Evolutionary conservation across 2,888 invertebrate species (phyloP), one percentile per base, ranked within the genome.

Genomic region (Globia sparganii): DNA sequence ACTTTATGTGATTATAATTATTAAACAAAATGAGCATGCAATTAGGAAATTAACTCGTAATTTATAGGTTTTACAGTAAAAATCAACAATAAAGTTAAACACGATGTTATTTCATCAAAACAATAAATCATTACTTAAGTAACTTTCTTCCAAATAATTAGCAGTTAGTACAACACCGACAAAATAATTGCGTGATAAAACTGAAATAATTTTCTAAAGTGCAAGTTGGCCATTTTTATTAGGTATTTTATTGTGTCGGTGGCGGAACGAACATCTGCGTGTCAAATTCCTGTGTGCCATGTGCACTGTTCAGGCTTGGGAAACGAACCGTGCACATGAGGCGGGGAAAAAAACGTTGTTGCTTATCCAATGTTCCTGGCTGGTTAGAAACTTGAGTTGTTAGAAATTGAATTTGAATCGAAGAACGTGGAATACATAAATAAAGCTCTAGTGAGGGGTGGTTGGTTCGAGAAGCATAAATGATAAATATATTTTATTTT

Each of bases 241-340:
- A 94, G 93, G 94, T 93, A 94, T 95, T 95, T 95, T 94, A 95
- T 94, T 92, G 91, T 93, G 92, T 93, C 92, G 86, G 89, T 91
- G 92, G 91, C 93, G 93, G 94, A 94, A 94, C 93, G 94, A 93
- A 95, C 96, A 96, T 96, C 96, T 96, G 96, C 96, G 96, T 95
- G 95, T 96, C 95, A 94, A 96, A 96, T 96, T 96, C 96, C 96
- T 94, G 87, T 88, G 90, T 91, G 95, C 95, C 96, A 96, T 96
- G 96, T 96, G 96, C 95, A 93, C 92, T 96, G 96, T 96, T 96
- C 95, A 93, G 92, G 93, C 92, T 94, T 95, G 96, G 95, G 96
- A 96, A 96, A 87, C 95, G 93, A 93, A 94, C 93, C 95, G 93
- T 95, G 93, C 92, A 92, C 92, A 93, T 92, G 93, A 90, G 77